A percentile compares a stretch with the other conserved stretches of the same genome.
phyloP scores from a whole-genome alignment of 1,140 invertebrate genomes.

The Dolichoris vasculosae region DNA sequence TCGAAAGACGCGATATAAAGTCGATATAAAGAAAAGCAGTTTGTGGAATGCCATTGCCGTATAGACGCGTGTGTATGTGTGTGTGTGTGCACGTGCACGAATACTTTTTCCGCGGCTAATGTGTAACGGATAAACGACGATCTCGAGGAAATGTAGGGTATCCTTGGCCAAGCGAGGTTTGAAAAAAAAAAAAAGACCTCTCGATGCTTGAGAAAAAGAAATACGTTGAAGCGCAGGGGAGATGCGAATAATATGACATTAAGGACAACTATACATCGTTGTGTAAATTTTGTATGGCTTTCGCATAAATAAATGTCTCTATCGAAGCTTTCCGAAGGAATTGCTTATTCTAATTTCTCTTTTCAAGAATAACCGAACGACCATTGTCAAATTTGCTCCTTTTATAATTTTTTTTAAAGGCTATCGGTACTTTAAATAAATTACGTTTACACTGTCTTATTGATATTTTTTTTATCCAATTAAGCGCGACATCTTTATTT shows the following conservation, averaged over 20 bases:
- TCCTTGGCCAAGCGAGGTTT: constrained; percentile 32
- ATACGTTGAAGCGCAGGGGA: background rate
- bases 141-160: constrained; percentile 48
- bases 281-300: background rate
- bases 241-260: background rate
- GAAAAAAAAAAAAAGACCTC: no score
- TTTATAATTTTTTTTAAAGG: background rate
- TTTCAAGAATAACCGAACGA: background rate
- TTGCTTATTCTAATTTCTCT: background rate
- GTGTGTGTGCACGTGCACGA: background rate
- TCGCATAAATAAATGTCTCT: background rate
- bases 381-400: background rate
- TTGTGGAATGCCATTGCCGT: background rate
- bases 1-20: constrained; percentile 4
- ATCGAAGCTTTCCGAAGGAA: background rate
- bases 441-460: background rate
- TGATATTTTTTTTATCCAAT: background rate
- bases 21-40: background rate
- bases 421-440: background rate
- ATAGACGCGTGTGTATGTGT: background rate
- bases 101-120: background rate
- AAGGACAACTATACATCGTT: background rate
- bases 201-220: constrained; percentile 16
- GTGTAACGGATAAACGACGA: background rate
- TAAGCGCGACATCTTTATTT: background rate